Percentiles rank a stretch among this genome's conserved stretches.
phyloP scores from a whole-genome alignment of 2,888 invertebrate genomes.

The Euplagia quadripunctaria region DNA sequence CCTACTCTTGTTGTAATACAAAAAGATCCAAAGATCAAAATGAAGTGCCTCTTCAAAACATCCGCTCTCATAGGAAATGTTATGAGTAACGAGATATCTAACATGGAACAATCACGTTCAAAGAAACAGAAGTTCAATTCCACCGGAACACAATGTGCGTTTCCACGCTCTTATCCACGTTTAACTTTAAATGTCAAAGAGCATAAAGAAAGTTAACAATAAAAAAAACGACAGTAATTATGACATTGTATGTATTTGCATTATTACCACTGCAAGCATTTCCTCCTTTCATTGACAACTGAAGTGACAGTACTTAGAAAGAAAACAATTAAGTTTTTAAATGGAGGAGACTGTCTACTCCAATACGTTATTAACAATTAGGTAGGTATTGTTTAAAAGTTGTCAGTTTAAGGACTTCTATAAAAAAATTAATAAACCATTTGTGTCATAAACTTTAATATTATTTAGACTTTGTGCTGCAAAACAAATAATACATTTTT shows the following conservation, averaged over 20 bases:
- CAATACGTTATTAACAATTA: not conserved
- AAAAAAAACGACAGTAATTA: conserved; percentile 25
- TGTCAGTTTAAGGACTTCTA: not conserved
- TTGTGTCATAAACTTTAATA: not conserved
- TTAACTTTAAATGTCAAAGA: conserved; percentile 18
- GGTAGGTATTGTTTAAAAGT: not conserved
- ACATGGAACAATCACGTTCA: conserved; percentile 12
- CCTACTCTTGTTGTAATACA: not conserved
- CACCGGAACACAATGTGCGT: conserved; percentile 25
- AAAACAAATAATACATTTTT: too few species aligned
- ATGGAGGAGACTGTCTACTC: not conserved
- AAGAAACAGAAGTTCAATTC: conserved; percentile 25
- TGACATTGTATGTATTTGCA: conserved; percentile 14
- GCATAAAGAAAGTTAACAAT: conserved; percentile 25
- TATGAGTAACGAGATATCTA: not conserved
- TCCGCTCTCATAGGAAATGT: conserved; percentile 19
- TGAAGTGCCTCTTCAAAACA: not conserved
- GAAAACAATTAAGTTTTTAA: not conserved
- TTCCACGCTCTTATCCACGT: conserved; percentile 31
- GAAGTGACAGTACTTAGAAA: conserved; percentile 23
- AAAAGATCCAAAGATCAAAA: not conserved
- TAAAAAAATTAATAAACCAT: not conserved
- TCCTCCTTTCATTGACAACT: conserved; percentile 29
- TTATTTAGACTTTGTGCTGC: not conserved
- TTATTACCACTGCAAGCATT: conserved; percentile 7